Evolutionary conservation across 2,113 vertebrate species (phyloP).

Genomic region (Acrocephalus kingi): DNA sequence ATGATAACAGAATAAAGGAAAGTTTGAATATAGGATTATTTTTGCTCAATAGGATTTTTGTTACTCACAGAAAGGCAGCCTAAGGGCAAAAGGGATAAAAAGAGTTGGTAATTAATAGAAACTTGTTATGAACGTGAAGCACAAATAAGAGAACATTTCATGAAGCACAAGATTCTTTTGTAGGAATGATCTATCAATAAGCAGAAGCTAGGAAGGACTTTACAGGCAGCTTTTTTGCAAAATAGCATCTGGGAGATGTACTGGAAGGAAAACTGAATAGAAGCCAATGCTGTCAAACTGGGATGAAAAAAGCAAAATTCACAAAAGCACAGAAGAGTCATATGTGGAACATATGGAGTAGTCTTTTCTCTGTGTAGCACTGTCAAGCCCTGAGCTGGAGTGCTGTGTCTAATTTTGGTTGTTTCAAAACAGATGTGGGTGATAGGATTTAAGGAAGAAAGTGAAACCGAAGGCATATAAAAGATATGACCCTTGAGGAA

Average conservation of each 20-base stretch:
- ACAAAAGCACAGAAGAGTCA: background rate
- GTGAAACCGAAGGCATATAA: background rate
- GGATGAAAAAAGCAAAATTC: background rate
- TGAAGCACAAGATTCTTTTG: background rate
- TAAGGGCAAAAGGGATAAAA: background rate
- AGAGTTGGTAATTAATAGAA: background rate
- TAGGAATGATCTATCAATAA: background rate
- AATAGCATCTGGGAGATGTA: background rate
- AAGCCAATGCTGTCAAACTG: background rate
- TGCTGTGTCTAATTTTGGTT: background rate
- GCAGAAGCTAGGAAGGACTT: background rate
- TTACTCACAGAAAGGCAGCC: background rate
- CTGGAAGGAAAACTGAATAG: background rate
- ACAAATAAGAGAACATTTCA: background rate
- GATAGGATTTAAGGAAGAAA: background rate
- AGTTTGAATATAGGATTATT: background rate
- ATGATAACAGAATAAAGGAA: background rate
- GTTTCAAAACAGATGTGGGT: background rate
- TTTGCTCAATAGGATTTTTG: background rate
- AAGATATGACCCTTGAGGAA: background rate
- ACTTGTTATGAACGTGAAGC: background rate
- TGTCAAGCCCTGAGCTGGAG: background rate
- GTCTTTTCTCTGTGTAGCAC: background rate
- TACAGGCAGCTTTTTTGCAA: background rate
- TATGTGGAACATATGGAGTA: background rate